Conservation (phyloP, 1,140 invertebrate genomes). For the Conus ventricosus region DNA sequence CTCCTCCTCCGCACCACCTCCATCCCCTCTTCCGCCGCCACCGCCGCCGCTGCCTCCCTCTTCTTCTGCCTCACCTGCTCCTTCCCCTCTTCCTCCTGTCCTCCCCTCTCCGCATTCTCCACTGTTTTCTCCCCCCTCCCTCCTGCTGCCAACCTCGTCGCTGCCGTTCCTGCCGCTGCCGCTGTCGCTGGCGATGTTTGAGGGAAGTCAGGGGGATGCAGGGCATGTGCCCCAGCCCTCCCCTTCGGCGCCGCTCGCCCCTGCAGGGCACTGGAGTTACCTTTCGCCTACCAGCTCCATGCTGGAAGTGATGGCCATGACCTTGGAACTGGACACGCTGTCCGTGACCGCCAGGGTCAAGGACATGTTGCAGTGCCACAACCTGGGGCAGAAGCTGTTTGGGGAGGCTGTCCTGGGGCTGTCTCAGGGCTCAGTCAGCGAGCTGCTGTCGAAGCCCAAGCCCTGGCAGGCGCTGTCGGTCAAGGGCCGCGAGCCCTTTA, state of each 20-base stretch:
- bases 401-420: slow-evolving; percentile 96
- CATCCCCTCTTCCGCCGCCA: slow-evolving; percentile 51
- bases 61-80: not conserved
- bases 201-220: not conserved
- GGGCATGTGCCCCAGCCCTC: not conserved
- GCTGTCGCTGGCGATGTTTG: slow-evolving; percentile 10
- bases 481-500: slow-evolving; percentile 98
- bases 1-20: slow-evolving; percentile 42
- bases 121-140: slow-evolving; percentile 10
- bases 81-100: slow-evolving; percentile 25
- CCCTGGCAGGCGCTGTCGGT: slow-evolving; percentile 99
- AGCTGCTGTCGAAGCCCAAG: slow-evolving; percentile 97
- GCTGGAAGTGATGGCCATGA: slow-evolving; percentile 94
- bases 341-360: slow-evolving; percentile 98
- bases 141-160: slow-evolving; percentile 36
- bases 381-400: slow-evolving; percentile 98
- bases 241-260: not conserved
- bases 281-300: slow-evolving; percentile 65
- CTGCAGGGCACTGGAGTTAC: slow-evolving; percentile 54
- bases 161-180: slow-evolving; percentile 28
- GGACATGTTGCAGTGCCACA: slow-evolving; percentile 95
- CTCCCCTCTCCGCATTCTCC: slow-evolving; percentile 42
- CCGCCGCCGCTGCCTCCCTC: slow-evolving; percentile 31
- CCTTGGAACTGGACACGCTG: slow-evolving; percentile 96
- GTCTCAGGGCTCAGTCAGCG: slow-evolving; percentile 97